These are phyloP conservation scores for Chrysopilus asiliformis DNA, from an alignment of 2,888 invertebrate species.

Conservation along the genomic window DNA sequence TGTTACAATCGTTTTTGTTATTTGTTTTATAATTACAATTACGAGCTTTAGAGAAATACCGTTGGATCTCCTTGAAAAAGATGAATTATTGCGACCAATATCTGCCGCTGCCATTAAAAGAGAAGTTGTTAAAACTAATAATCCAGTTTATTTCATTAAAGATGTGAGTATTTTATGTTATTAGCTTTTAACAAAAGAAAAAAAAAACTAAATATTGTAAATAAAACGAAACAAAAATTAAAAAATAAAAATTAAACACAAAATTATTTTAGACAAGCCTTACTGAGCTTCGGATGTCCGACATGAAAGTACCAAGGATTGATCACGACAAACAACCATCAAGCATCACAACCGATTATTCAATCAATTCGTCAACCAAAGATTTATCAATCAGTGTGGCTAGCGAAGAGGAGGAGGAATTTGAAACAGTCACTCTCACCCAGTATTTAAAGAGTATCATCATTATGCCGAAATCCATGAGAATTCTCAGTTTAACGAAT, in stretches of 20 bases:
- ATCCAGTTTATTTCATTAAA: conserved; percentile 27
- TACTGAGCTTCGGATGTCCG: conserved; percentile 24
- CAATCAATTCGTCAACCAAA: neutral
- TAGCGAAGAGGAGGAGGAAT: conserved; percentile 10
- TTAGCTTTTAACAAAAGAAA: neutral
- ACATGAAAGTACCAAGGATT: conserved; percentile 9
- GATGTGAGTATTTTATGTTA: conserved; percentile 19
- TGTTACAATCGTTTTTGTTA: conserved; percentile 43
- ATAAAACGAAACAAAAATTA: neutral
- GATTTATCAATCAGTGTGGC: conserved; percentile 2
- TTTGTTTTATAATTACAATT: conserved; percentile 42
- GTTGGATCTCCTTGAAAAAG: conserved; percentile 31
- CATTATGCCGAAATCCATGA: conserved; percentile 43
- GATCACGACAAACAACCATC: conserved; percentile 5
- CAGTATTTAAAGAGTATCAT: conserved; percentile 42
- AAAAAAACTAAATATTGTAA: too few species aligned
- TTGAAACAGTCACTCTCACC: conserved; percentile 23
- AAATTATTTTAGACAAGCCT: conserved; percentile 10
- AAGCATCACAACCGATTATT: neutral
- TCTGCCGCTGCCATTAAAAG: conserved; percentile 28
- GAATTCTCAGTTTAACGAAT: conserved; percentile 46
- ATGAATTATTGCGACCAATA: conserved; percentile 28
- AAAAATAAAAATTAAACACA: too few species aligned
- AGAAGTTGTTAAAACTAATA: conserved; percentile 27
- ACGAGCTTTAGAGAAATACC: conserved; percentile 48